phyloP scores from a whole-genome alignment of 2,888 invertebrate genomes.

The Octodonta nipae region DNA sequence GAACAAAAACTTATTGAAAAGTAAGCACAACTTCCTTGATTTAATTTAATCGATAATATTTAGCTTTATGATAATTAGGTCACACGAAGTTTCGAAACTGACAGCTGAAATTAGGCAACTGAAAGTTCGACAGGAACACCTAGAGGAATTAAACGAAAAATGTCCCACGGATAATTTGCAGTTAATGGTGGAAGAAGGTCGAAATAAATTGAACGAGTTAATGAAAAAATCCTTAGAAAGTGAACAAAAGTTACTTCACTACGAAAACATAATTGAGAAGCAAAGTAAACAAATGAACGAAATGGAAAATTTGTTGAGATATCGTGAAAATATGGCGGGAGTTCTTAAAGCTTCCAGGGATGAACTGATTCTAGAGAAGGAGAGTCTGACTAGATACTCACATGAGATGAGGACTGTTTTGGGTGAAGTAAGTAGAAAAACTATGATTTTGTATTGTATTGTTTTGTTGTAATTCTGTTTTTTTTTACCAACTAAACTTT shows the following conservation, averaged over 20 bases:
- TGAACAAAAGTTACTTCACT: slow-evolving; percentile 37
- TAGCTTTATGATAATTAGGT: slow-evolving; percentile 15
- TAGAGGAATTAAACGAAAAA: slow-evolving; percentile 21
- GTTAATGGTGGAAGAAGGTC: slow-evolving; percentile 27
- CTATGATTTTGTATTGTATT: too few relatives aligned
- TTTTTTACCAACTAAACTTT: too few relatives aligned
- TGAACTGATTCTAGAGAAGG: slow-evolving; percentile 41
- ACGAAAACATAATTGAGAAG: slow-evolving; percentile 45
- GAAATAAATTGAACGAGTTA: slow-evolving; percentile 22
- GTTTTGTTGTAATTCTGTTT: too few relatives aligned
- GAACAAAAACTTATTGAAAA: slow-evolving; percentile 21
- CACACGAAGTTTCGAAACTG: slow-evolving; percentile 22
- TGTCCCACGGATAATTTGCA: slow-evolving; percentile 25
- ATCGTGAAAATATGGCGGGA: slow-evolving; percentile 46
- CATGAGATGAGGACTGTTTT: slow-evolving; percentile 26
- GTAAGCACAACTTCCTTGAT: slow-evolving; percentile 13
- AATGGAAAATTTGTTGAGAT: slow-evolving; percentile 48
- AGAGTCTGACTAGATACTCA: slow-evolving; percentile 30
- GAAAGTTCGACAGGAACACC: slow-evolving; percentile 21
- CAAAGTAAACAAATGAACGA: slow-evolving; percentile 47
- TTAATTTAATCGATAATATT: slow-evolving; percentile 7
- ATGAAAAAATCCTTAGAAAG: slow-evolving; percentile 24
- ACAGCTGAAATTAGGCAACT: slow-evolving; percentile 24
- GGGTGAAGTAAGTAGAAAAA: too few relatives aligned
- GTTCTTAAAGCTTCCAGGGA: slow-evolving; percentile 42